Conservation (phyloP, 2,113 vertebrate genomes). For the Candoia aspera region DNA sequence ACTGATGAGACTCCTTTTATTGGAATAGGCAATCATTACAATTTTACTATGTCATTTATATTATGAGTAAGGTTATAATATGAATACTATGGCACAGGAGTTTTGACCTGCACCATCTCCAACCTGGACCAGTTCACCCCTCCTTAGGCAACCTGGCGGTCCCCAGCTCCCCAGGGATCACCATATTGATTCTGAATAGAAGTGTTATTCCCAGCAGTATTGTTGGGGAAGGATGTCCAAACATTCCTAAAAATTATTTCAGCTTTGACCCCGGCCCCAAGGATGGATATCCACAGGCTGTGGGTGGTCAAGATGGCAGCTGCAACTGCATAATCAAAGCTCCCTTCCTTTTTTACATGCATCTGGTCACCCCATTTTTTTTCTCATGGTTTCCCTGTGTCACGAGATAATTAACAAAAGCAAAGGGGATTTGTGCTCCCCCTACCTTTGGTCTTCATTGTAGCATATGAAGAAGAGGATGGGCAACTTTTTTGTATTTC, state of each 20-base stretch:
- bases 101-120: background rate
- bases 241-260: background rate
- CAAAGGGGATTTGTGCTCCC: too few species aligned
- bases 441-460: too few species aligned
- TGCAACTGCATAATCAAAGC: background rate
- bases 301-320: background rate
- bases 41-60: background rate
- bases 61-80: background rate
- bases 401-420: too few species aligned
- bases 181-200: background rate
- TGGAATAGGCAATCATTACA: too few species aligned
- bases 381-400: too few species aligned
- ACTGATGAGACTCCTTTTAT: too few species aligned
- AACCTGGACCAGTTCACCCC: background rate
- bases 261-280: background rate
- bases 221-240: background rate
- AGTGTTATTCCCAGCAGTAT: background rate
- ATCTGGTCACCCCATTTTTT: background rate
- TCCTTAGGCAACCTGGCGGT: too few species aligned
- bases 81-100: background rate
- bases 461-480: too few species aligned
- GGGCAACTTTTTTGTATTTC: too few species aligned
- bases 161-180: background rate
- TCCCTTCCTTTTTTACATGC: background rate
- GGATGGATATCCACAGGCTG: background rate